Base-by-base conservation (phyloP, 2,888 invertebrate genomes). In the Stegophylla sp. region DNA sequence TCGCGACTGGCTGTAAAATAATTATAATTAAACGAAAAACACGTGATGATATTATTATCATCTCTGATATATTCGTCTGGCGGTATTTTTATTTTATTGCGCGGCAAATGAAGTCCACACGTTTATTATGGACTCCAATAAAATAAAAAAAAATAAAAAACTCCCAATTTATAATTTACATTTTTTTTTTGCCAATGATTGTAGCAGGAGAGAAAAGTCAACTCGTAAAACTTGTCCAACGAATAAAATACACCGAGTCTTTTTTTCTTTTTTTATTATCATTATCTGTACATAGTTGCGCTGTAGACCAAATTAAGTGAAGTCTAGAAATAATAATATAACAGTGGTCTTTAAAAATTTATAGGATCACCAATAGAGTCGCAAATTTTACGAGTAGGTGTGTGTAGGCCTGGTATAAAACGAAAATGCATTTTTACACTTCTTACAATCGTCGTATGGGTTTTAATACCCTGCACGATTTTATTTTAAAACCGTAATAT, bases 21-120 rank as follows among this genome's bases (percentile, higher is more conserved):
- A n/a, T 69, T 79, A 71, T 71, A 79, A 79, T 71, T 71, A 79
- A 71, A 79, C 26, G 67, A 15, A 56, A 53, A n/a, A 53, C 43
- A 41, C 76, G 51, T 28, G 23, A 34, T n/a, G 41, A 64, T 53
- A 76, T 63, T 34, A 34, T 34, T 20, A 17, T 20, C 73, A 15
- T 41, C 28, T 9, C 51, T 23, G 23, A 74, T n/a, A 63, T 34
- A 63, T 76, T 56, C 43, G 53, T 45, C 48, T 45, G 59, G 20
- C 67, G 45, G 41, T 28, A 3, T 43, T 64, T 51, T 41, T 41
- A 59, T 69, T 79, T 79, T 79, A 71, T 79, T 79, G 61, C 26
- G 53, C 48, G 12, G 17, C 26, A 23, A 64, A 59, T 56, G 69
- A 61, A 59, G 59, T 69, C 23, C 26, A 51, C 20, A 12, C 26